These are phyloP conservation scores for Pseudomugil gertrudae DNA, from an alignment of 2,797 vertebrate genomes.

Conservation along the genomic window DNA sequence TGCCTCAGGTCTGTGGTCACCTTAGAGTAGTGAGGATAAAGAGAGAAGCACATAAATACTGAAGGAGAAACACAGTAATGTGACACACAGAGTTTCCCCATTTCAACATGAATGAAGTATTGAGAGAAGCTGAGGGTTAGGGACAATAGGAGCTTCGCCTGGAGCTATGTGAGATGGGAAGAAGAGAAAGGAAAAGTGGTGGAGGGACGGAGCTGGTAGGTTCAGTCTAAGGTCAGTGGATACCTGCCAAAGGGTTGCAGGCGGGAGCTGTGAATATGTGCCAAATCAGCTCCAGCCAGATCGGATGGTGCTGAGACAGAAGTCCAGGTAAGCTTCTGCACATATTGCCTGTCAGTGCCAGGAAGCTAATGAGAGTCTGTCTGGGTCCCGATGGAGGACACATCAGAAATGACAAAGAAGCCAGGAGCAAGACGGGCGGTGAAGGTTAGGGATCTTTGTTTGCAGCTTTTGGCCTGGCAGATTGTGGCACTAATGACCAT, in stretches of 20 bases:
- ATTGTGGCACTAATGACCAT: slow-evolving; percentile 55
- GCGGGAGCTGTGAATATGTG: slow-evolving; percentile 56
- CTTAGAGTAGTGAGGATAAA: slow-evolving; percentile 70
- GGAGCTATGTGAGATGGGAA: slow-evolving; percentile 24
- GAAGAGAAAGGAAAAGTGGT: slow-evolving; percentile 7
- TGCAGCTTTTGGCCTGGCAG: slow-evolving; percentile 52
- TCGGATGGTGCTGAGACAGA: slow-evolving; percentile 27
- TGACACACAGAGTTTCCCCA: slow-evolving; percentile 32
- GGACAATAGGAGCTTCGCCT: slow-evolving; percentile 36
- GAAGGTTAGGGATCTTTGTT: slow-evolving; percentile 47
- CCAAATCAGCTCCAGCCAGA: slow-evolving; percentile 47
- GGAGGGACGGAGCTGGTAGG: slow-evolving; percentile 13
- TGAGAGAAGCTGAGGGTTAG: slow-evolving; percentile 2
- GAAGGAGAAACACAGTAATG: slow-evolving; percentile 20
- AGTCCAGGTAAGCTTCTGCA: slow-evolving; percentile 27
- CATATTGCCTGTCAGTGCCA: slow-evolving; percentile 27
- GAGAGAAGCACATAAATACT: slow-evolving; percentile 17
- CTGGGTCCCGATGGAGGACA: slow-evolving; percentile 60
- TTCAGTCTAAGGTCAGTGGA: slow-evolving; percentile 50
- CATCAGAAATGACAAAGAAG: slow-evolving; percentile 56
- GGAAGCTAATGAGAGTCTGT: slow-evolving; percentile 69
- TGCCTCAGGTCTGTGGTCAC: slow-evolving; percentile 95
- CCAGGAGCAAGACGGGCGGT: slow-evolving; percentile 39
- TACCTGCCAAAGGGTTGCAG: slow-evolving; percentile 47
- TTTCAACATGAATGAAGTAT: slow-evolving; percentile 27